A percentile compares a stretch with the other conserved stretches of the same genome.
These are phyloP conservation scores for Stenoptilia bipunctidactyla DNA, from an alignment of 2,888 invertebrate genomes.

Conservation along the genomic window DNA sequence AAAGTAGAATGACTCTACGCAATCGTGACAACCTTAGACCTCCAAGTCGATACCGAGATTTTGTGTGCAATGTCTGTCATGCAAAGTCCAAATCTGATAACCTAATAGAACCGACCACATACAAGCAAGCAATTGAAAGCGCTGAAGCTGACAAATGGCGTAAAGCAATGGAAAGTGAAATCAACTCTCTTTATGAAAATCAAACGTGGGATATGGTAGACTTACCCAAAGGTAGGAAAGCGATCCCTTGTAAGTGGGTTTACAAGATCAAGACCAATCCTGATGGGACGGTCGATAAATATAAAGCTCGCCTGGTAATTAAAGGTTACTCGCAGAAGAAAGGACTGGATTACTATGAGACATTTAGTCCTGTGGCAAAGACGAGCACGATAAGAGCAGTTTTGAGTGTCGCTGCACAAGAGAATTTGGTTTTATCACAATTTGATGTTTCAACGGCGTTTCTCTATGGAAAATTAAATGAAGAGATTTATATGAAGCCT, in stretches of 20 bases:
- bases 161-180: not conserved
- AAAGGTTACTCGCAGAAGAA: not conserved
- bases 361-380: not conserved
- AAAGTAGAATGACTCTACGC: too few relatives aligned
- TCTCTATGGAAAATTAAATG: not conserved
- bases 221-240: not conserved
- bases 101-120: too few relatives aligned
- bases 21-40: too few relatives aligned
- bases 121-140: too few relatives aligned
- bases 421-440: not conserved
- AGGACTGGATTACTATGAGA: slow-evolving; percentile 1
- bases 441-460: slow-evolving; percentile 3
- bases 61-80: too few relatives aligned
- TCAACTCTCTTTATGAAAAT: not conserved
- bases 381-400: not conserved
- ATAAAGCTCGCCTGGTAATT: not conserved
- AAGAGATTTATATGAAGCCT: slow-evolving; percentile 2
- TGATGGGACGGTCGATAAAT: not conserved
- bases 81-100: too few relatives aligned
- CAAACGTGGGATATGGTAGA: not conserved
- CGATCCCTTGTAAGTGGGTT: slow-evolving; percentile 1
- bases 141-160: not conserved
- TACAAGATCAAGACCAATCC: not conserved
- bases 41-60: too few relatives aligned
- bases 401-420: slow-evolving; percentile 1